These are phyloP conservation scores for Chironomus riparius DNA, from an alignment of 2,888 invertebrate genomes.

Conservation along the genomic window DNA sequence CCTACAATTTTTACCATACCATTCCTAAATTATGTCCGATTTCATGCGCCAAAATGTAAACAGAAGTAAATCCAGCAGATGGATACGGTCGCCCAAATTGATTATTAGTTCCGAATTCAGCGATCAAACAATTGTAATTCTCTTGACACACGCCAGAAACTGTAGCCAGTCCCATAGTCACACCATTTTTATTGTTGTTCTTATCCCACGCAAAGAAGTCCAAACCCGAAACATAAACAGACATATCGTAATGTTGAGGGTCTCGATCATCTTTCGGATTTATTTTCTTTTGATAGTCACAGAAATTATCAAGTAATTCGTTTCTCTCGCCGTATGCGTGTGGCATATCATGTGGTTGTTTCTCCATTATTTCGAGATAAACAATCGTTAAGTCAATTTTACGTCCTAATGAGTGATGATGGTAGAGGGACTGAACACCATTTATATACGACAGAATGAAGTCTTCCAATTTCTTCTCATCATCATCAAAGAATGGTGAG, in stretches of 20 bases:
- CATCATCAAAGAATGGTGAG: slow-evolving; percentile 55
- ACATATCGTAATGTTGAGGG: slow-evolving; percentile 74
- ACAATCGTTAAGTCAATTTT: slow-evolving; percentile 59
- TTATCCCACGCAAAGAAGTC: slow-evolving; percentile 62
- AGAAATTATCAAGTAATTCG: slow-evolving; percentile 62
- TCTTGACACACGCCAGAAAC: slow-evolving; percentile 67
- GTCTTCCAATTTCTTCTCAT: slow-evolving; percentile 57
- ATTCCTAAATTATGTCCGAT: slow-evolving; percentile 68
- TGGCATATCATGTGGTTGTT: slow-evolving; percentile 53
- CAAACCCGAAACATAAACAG: slow-evolving; percentile 62
- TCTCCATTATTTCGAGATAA: slow-evolving; percentile 58
- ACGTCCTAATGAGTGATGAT: slow-evolving; percentile 61
- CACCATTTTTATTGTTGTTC: slow-evolving; percentile 57
- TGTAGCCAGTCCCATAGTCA: slow-evolving; percentile 74
- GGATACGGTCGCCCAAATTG: slow-evolving; percentile 67
- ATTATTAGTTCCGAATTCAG: slow-evolving; percentile 67
- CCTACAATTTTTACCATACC: slow-evolving; percentile 30
- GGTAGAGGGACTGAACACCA: slow-evolving; percentile 70
- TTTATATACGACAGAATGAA: slow-evolving; percentile 73
- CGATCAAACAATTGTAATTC: slow-evolving; percentile 65
- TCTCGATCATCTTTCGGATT: slow-evolving; percentile 59
- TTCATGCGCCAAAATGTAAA: slow-evolving; percentile 74
- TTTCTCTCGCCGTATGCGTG: slow-evolving; percentile 58
- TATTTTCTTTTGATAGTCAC: slow-evolving; percentile 55
- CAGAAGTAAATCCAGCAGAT: slow-evolving; percentile 74